Conservation (phyloP, 2,888 invertebrate species). For the Nesidiocoris tenuis region DNA sequence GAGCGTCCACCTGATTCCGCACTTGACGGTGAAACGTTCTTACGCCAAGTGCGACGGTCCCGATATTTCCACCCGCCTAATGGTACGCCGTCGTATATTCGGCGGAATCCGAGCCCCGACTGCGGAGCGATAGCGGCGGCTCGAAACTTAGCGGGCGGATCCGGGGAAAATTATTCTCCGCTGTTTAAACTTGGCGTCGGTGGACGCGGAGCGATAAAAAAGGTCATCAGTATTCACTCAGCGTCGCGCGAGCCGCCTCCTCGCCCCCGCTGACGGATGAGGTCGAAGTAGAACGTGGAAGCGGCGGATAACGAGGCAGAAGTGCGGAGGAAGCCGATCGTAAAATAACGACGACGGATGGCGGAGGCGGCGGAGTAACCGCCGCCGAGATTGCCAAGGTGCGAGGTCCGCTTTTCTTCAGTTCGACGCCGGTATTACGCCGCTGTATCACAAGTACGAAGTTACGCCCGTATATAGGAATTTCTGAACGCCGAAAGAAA, state of each 20-base stretch:
- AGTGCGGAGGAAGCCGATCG: slow-evolving; percentile 20
- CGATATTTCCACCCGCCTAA: no score
- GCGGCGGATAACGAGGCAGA: background rate
- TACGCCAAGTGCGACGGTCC: no score
- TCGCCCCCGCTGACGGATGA: slow-evolving; percentile 4
- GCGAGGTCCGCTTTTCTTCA: background rate
- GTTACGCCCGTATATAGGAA: no score
- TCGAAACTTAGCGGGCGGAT: no score
- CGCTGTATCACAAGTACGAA: background rate
- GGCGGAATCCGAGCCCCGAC: no score
- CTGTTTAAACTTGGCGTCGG: slow-evolving; percentile 20
- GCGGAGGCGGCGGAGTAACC: background rate
- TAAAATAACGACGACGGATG: slow-evolving; percentile 12
- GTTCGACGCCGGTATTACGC: no score
- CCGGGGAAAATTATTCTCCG: slow-evolving; percentile 22
- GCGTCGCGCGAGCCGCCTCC: slow-evolving; percentile 1
- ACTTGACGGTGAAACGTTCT: no score
- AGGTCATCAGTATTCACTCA: slow-evolving; percentile 29
- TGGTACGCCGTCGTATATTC: no score
- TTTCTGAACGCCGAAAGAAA: no score
- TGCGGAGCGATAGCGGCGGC: no score
- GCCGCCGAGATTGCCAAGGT: background rate
- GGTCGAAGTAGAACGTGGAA: background rate
- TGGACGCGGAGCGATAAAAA: slow-evolving; percentile 16
- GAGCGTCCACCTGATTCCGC: no score